Conservation (phyloP, 1,140 invertebrate genomes). For the Zaprionus vittiger region DNA sequence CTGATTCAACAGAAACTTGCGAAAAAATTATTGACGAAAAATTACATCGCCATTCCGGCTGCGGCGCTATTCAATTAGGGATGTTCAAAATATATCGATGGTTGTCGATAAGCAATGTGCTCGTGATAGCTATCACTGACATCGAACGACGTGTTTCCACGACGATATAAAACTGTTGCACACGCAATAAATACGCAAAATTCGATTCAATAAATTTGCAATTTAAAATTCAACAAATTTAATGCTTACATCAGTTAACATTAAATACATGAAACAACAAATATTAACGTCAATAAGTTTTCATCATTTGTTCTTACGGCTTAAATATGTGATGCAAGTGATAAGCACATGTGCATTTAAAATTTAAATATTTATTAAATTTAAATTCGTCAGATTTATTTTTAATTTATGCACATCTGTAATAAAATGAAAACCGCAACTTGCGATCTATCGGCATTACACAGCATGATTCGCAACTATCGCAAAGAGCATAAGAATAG, state of each 20-base stretch:
- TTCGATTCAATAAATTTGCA: background rate
- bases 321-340: background rate
- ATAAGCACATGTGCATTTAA: background rate
- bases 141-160: background rate
- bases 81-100: constrained; percentile 34
- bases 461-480: constrained; percentile 37
- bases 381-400: background rate
- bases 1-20: constrained; percentile 27
- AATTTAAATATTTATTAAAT: background rate
- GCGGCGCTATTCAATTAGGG: constrained; percentile 43
- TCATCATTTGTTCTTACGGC: background rate
- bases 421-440: background rate
- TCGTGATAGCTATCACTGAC: background rate
- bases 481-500: background rate
- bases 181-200: background rate
- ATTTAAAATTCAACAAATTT: background rate
- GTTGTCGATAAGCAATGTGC: background rate
- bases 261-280: background rate
- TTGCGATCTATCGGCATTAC: background rate
- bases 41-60: constrained; percentile 55
- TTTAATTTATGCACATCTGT: background rate
- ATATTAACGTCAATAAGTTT: background rate
- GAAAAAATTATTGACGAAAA: constrained; percentile 66
- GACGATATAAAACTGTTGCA: background rate
- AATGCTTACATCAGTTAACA: background rate